Evolutionary conservation across 2,888 invertebrate species (phyloP), one percentile per base, ranked within the genome.

Genomic region (Empis stercorea): DNA sequence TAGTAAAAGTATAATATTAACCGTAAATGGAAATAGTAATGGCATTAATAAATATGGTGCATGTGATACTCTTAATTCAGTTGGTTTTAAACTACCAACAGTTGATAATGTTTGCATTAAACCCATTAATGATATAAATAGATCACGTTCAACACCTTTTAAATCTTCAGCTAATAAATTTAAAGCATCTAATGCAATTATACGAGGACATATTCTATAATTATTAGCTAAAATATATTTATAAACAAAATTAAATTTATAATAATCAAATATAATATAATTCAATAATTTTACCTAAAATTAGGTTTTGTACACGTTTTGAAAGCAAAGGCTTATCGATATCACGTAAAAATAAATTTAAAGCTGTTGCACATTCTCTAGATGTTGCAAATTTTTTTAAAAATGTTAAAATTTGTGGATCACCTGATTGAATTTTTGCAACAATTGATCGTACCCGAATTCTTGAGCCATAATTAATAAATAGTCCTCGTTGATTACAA

Each of bases 321-420:
- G 52, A 42, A n/a, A 52, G 43, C 30, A 52, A 38, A 27, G 50
- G 52, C 23, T 48, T 44, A 4, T 44, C 45, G 32, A 51, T 38
- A 30, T 39, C 37, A 36, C 45, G 42, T 16, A 52, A 30, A 44
- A 49, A 52, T 27, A 37, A 30, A 38, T 45, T 48, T 43, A 51
- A 45, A 13, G 49, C 52, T 34, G 52, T 45, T 11, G 52, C 52
- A 48, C 52, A 52, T 48, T 52, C 52, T 14, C 51, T 43, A 30
- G 51, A 47, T 42, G 52, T 43, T 44, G 48, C 45, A 36, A 20
- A 43, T 14, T 41, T 20, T 46, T 39, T 40, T 27, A 52, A 37
- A 45, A 48, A 52, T n/a, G 15, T 16, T 14, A 47, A 34, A 20
- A 52, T 17, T 34, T 46, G 43, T 15, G 46, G 47, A 44, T 52